Evolutionary conservation across 2,888 invertebrate genomes (phyloP), one percentile per base, ranked within the genome.

Genomic region (Troilus luridus): DNA sequence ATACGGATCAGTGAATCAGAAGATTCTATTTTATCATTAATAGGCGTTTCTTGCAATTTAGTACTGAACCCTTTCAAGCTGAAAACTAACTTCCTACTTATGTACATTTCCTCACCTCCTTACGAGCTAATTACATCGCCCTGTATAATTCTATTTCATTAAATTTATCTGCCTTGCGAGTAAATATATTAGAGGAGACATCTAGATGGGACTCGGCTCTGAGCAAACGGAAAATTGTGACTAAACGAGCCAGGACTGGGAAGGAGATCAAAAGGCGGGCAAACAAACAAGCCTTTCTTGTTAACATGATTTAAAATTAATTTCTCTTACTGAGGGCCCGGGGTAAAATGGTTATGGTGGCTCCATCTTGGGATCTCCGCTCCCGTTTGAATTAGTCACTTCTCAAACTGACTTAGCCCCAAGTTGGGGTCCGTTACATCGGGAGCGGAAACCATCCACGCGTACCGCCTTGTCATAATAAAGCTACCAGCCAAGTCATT

Each of bases 301-400:
- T n/a, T 85, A 85, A 85, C 85, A 85, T 85, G 85, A 58, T 85
- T 85, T 85, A 85, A 85, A 85, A 85, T 85, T 85, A 85, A 85
- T 85, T 85, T 58, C 85, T 85, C 85, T 56, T 9, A 8, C 85
- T 85, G n/a, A 54, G 56, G 56, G 56, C 12, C 56, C 14, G 10
- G 41, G n/a, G 11, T 85, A 85, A 85, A 56, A 56, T 56, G 85
- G 85, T 85, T 85, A 85, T 11, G 19, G 56, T 14, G 85, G 85
- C 14, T 2, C 85, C 85, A 54, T 85, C 85, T 85, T 85, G 85
- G 56, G 85, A n/a, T 85, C 3, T 81, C 21, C 41, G 85, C 85
- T 85, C 56, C 85, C 85, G 85, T 85, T 85, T 85, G 56, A 85
- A 85, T 85, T 85, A 85, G 56, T 85, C 72, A 77, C 56, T 85